Conservation (phyloP, 2,888 invertebrate genomes). For the Drosophila kambysellisi region DNA sequence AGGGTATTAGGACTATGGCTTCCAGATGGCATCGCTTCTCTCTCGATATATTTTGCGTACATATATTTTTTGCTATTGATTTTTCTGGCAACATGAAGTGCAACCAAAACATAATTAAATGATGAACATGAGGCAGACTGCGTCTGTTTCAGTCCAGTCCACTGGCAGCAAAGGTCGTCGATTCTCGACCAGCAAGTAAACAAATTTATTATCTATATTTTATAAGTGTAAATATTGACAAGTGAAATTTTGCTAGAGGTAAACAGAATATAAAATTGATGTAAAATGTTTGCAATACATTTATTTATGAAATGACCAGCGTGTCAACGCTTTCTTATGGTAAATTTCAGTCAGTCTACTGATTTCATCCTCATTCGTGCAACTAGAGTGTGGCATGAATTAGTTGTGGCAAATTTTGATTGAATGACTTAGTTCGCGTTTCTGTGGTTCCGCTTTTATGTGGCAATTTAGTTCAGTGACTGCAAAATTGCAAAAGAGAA, state of each 20-base stretch:
- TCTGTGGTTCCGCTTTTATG: neutral
- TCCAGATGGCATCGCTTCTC: neutral
- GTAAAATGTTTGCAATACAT: neutral
- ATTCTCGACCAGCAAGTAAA: constrained; percentile 12
- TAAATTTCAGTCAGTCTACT: neutral
- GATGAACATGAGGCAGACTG: constrained; percentile 28
- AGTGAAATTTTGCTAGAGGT: neutral
- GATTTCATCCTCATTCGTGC: too few species aligned
- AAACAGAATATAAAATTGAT: neutral
- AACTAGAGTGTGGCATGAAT: neutral
- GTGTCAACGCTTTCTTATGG: neutral
- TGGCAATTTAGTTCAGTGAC: neutral
- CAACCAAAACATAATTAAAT: constrained; percentile 35
- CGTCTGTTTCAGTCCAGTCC: constrained; percentile 15
- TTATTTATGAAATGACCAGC: neutral
- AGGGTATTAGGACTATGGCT: neutral
- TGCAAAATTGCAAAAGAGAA: neutral
- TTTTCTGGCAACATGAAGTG: constrained; percentile 23
- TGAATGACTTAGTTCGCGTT: neutral
- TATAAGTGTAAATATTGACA: neutral
- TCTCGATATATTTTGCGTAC: constrained; percentile 3
- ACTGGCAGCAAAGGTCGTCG: constrained; percentile 17
- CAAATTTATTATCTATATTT: neutral
- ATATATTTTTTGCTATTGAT: constrained; percentile 27
- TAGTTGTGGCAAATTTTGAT: neutral